Base-by-base conservation (phyloP, 2,113 vertebrate genomes). In the Hypanus sabinus region DNA sequence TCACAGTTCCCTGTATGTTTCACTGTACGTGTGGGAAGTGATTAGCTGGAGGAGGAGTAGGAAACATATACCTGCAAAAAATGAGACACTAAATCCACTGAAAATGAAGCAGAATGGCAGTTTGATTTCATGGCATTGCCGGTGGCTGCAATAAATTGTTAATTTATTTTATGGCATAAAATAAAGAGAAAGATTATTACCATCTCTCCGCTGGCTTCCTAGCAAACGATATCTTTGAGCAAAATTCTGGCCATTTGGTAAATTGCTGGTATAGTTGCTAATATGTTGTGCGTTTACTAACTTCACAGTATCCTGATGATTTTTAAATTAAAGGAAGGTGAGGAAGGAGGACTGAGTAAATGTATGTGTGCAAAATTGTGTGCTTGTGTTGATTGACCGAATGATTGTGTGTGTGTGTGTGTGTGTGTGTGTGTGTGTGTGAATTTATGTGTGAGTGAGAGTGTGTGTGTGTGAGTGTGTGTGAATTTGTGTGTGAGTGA, bases 81-180 rank as follows among this genome's bases (percentile, higher is more conserved):
- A 60, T n/a, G 55, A n/a, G 57, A n/a, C 55, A 87, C 12, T 87
- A 87, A 87, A 87, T 4, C 0, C 55, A 24, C 46, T 46, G 20
- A 87, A 30, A 62, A 16, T 62, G 16, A 87, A 87, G 57, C 11
- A n/a, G 10, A n/a, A 87, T 87, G 27, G 55, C 57, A 12, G 55
- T 27, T 14, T 27, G 24, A 62, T 87, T 62, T 87, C 83, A n/a
- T 62, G 60, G 83, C 57, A 87, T 57, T 62, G 83, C 83, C 27
- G 27, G 27, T n/a, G 83, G 57, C 27, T 87, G 57, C 83, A 87
- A 87, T n/a, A 87, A 87, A 62, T 87, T 60, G 83, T 62, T 87
- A 30, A 87, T 60, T 87, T 87, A 16, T 87, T 87, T 85, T 85
- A 57, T 85, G 22, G 55, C 10, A 30, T 83, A 22, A 57, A 85